These are phyloP conservation scores for Tenebrosternarchus preto DNA, from an alignment of 2,113 vertebrate genomes.

Conservation along the genomic window DNA sequence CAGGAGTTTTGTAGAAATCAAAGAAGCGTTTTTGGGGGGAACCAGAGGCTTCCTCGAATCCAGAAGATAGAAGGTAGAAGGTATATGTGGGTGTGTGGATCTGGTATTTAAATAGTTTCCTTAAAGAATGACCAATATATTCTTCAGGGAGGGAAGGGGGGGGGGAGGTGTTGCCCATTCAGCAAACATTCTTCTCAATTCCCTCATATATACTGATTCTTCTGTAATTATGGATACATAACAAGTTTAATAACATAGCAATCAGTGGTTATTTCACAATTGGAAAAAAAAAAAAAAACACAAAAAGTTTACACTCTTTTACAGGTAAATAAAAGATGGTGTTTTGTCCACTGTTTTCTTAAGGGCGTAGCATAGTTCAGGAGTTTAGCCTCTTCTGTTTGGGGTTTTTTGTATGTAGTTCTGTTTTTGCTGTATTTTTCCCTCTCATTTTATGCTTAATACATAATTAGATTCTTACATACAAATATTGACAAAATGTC, in stretches of 20 bases:
- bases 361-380: conserved; percentile 89
- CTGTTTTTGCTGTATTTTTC: conserved; percentile 35
- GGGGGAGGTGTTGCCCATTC: conserved; percentile 70
- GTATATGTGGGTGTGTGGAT: conserved; percentile 43
- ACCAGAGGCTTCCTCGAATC: conserved; percentile 81
- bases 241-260: conserved; percentile 96
- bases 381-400: conserved; percentile 49
- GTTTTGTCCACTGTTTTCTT: conserved; percentile 84
- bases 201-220: conserved; percentile 96
- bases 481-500: conserved; percentile 99
- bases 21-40: conserved; percentile 85
- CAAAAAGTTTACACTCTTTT: conserved; percentile 99
- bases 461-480: conserved; percentile 99
- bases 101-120: conserved; percentile 82
- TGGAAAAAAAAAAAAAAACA: conserved; percentile 97
- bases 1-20: conserved; percentile 85
- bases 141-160: conserved; percentile 65
- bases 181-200: conserved; percentile 97
- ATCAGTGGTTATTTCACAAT: conserved; percentile 99
- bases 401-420: conserved; percentile 47
- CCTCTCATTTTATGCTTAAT: conserved; percentile 77
- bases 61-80: too few relatives aligned
- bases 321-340: conserved; percentile 98
- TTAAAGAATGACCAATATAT: conserved; percentile 93
- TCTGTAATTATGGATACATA: conserved; percentile 92